Base-by-base conservation (phyloP, 2,888 invertebrate species). In the Spodoptera picta region DNA sequence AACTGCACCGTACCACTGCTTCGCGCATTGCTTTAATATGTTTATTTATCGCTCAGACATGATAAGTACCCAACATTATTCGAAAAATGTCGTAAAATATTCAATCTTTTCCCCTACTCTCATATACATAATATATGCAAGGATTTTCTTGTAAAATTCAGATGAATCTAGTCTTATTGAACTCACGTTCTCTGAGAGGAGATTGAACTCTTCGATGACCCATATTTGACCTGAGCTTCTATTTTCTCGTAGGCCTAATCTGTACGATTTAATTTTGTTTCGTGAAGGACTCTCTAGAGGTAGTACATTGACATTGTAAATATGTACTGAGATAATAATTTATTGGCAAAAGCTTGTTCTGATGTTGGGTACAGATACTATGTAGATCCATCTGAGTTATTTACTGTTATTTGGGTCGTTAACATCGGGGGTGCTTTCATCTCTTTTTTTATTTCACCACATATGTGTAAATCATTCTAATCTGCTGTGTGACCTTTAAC, bases 131-230 rank as follows among this genome's bases (percentile, higher is more conserved):
- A n/a, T n/a, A n/a, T 27, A 52, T 48, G 11, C 45, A 51, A 10
- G n/a, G 12, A 7, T 36, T 36, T 36, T 36, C 9, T 36, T 27
- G 5, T 36, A 51, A 57, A 64, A 57, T 50, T 56, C 14, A 48
- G n/a, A 73, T 57, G 60, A 62, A 69, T 60, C 53, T 54, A 60
- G 48, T 14, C 50, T 59, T 64, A 65, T 61, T 73, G 46, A 51
- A 54, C 31, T 36, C 36, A 45, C 50, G 60, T 59, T 60, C 49
- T 60, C 50, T 24, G 61, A 49, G 51, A 65, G 60, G 64, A 51
- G 57, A 49, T 64, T 77, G 67, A 79, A 79, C 77, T 62, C 62
- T 77, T 58, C 31, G 36, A 57, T 79, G 80, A 74, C 69, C 69
- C 49, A 75, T 68, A 77, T 79, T 65, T 75, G 65, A 75, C 75